Conservation (phyloP, 2,797 vertebrate genomes). For the Labroides dimidiatus region DNA sequence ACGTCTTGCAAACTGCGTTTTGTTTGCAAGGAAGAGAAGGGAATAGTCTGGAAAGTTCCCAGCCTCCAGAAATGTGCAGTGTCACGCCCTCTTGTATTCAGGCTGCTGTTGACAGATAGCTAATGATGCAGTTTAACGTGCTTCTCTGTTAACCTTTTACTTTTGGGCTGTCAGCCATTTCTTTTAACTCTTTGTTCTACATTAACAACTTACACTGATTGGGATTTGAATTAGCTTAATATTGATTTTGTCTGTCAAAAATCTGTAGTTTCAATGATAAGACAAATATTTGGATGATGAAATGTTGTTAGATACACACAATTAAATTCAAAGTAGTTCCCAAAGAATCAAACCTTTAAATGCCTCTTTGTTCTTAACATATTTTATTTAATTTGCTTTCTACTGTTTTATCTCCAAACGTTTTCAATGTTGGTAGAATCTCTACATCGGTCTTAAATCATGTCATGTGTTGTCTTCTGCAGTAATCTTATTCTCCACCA, state of each 20-base stretch:
- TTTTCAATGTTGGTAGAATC: neutral
- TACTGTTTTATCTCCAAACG: neutral
- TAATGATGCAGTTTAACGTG: slow-evolving; percentile 4
- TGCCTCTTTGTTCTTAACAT: too few relatives aligned
- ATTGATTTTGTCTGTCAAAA: too few relatives aligned
- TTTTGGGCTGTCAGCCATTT: neutral
- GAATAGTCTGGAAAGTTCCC: slow-evolving; percentile 55
- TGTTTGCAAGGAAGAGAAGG: neutral
- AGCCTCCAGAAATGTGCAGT: neutral
- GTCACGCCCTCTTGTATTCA: slow-evolving; percentile 26
- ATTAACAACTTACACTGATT: too few relatives aligned
- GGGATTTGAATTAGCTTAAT: too few relatives aligned
- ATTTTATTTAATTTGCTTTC: too few relatives aligned
- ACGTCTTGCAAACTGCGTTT: neutral
- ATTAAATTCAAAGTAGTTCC: too few relatives aligned
- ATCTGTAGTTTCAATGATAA: too few relatives aligned
- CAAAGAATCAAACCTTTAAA: too few relatives aligned
- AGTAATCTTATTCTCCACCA: neutral
- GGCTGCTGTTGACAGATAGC: slow-evolving; percentile 1
- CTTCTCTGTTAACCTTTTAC: neutral
- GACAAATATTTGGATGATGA: too few relatives aligned
- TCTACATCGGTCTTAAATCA: too few relatives aligned
- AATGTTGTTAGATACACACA: too few relatives aligned
- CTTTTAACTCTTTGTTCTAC: neutral
- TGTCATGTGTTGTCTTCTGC: neutral